phyloP scores from a whole-genome alignment of 2,113 vertebrate genomes.

The Chaetura pelagica region DNA sequence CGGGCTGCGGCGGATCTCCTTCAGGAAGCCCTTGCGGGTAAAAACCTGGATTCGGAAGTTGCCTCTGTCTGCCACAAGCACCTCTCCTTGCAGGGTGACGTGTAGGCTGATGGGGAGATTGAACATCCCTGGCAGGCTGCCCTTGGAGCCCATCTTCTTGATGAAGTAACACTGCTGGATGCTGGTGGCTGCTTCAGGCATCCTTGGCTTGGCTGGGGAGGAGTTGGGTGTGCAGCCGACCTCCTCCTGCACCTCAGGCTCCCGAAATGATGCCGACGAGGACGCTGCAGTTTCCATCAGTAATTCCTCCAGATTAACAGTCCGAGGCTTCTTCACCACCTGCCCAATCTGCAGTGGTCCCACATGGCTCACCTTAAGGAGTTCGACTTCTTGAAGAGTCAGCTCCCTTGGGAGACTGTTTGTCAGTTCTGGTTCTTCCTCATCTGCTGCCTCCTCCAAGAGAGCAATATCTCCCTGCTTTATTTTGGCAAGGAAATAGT shows the following conservation, averaged over 20 bases:
- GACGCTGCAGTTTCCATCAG: constrained; percentile 68
- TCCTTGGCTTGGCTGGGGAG: constrained; percentile 80
- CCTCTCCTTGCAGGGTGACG: constrained; percentile 89
- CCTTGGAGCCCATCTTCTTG: constrained; percentile 96
- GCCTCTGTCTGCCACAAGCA: constrained; percentile 93
- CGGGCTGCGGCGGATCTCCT: constrained; percentile 93
- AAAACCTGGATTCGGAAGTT: constrained; percentile 96
- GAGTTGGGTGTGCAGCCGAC: constrained; percentile 73
- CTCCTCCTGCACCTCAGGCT: constrained; percentile 84
- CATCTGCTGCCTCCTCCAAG: constrained; percentile 86
- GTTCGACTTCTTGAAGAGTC: constrained; percentile 89
- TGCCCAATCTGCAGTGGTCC: constrained; percentile 88
- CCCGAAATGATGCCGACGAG: constrained; percentile 71
- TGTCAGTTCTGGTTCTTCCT: constrained; percentile 87
- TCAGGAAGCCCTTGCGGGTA: constrained; percentile 93
- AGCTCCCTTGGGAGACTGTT: constrained; percentile 84
- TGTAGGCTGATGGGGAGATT: constrained; percentile 93
- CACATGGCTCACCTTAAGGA: constrained; percentile 85
- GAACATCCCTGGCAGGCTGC: constrained; percentile 92
- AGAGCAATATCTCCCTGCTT: constrained; percentile 91
- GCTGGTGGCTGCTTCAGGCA: constrained; percentile 67
- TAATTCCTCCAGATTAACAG: constrained; percentile 85
- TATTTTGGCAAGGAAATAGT: constrained; percentile 93
- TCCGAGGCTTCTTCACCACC: constrained; percentile 85
- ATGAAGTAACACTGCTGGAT: constrained; percentile 91